Evolutionary conservation across 2,797 vertebrate species (phyloP).

Genomic region (Phalanger gymnotis): DNA sequence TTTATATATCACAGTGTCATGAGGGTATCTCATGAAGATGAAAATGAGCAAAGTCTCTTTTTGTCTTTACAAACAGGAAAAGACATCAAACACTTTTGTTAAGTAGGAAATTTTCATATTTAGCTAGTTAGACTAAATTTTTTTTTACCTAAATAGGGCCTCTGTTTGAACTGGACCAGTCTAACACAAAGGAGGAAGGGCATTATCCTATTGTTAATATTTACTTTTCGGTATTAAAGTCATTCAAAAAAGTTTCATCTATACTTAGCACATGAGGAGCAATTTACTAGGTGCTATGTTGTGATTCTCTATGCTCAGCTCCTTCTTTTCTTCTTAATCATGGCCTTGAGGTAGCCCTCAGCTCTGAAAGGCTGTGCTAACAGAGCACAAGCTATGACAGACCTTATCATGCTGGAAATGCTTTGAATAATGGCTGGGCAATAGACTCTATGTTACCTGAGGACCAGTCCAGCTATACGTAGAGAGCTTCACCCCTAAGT

Average conservation of each 20-base stretch:
- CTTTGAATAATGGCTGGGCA: background rate
- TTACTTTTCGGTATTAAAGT: background rate
- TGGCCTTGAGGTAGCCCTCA: background rate
- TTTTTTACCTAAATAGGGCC: background rate
- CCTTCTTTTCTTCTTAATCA: background rate
- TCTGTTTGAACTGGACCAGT: conserved; percentile 6
- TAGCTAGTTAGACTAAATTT: background rate
- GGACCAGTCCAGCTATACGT: background rate
- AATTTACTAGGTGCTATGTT: background rate
- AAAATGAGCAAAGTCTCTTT: background rate
- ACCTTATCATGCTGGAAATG: background rate
- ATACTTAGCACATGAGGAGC: background rate
- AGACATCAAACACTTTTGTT: background rate
- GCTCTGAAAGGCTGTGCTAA: background rate
- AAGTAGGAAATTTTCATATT: background rate
- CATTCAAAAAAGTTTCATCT: conserved; percentile 23
- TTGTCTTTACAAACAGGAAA: background rate
- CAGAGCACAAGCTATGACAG: background rate
- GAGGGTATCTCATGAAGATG: conserved; percentile 31
- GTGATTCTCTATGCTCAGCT: background rate
- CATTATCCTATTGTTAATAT: background rate
- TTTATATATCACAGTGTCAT: conserved; percentile 14
- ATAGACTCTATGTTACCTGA: background rate
- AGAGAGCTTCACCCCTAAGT: background rate
- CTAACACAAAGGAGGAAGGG: background rate